Evolutionary conservation across 2,797 vertebrate species (phyloP).

Genomic region (Sphenodon punctatus): DNA sequence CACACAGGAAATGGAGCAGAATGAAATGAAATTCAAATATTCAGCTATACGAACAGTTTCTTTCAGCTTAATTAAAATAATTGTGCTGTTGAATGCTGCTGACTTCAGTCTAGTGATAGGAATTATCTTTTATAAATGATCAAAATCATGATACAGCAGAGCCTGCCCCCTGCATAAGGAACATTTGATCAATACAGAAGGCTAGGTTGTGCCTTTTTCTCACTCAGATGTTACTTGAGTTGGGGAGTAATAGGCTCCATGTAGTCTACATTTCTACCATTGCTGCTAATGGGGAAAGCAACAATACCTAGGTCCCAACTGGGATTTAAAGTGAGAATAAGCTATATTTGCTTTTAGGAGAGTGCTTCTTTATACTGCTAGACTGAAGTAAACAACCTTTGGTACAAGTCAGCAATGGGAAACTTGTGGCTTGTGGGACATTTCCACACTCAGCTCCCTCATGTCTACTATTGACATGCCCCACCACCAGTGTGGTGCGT

Average conservation of each 20-base stretch:
- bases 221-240: neutral
- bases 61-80: neutral
- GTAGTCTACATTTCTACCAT: too few relatives aligned
- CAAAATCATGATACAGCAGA: neutral
- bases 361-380: too few relatives aligned
- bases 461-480: too few relatives aligned
- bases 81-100: neutral
- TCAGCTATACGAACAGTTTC: neutral
- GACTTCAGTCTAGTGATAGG: neutral
- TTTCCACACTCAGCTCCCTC: too few relatives aligned
- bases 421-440: too few relatives aligned
- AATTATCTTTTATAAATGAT: neutral
- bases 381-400: too few relatives aligned
- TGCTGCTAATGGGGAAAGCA: too few relatives aligned
- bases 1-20: neutral
- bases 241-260: neutral
- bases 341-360: too few relatives aligned
- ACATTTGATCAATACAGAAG: neutral
- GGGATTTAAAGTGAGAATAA: too few relatives aligned
- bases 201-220: neutral
- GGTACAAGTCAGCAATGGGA: too few relatives aligned
- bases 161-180: neutral
- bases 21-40: neutral
- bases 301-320: too few relatives aligned
- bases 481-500: too few relatives aligned